Percentiles rank a stretch among this genome's conserved stretches.
Conservation (phyloP, 1,140 invertebrate genomes). For the Thaumetopoea pityocampa region DNA sequence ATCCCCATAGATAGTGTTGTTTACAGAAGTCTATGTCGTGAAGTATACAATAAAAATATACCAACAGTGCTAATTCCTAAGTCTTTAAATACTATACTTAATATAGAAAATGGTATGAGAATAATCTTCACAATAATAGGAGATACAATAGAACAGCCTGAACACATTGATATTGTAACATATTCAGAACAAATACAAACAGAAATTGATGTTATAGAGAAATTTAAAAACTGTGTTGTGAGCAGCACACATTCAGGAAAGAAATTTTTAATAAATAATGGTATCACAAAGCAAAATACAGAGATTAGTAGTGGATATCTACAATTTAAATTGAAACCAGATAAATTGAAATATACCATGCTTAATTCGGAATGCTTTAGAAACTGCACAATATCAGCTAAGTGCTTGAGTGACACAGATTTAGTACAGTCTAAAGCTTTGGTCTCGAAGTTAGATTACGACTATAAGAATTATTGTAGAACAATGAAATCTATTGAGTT, state of each 20-base stretch:
- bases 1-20: slow-evolving; percentile 55
- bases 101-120: slow-evolving; percentile 61
- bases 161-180: slow-evolving; percentile 77
- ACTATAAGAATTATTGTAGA: slow-evolving; percentile 58
- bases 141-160: slow-evolving; percentile 54
- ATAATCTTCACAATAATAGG: slow-evolving; percentile 60
- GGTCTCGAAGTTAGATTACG: slow-evolving; percentile 48
- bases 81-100: slow-evolving; percentile 60
- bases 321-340: slow-evolving; percentile 76
- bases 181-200: slow-evolving; percentile 54
- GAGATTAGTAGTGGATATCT: slow-evolving; percentile 64
- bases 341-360: slow-evolving; percentile 76
- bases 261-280: slow-evolving; percentile 78
- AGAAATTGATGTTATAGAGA: slow-evolving; percentile 73
- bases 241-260: slow-evolving; percentile 69
- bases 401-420: slow-evolving; percentile 60
- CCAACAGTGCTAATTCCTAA: slow-evolving; percentile 65
- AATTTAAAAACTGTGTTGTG: slow-evolving; percentile 78
- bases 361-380: slow-evolving; percentile 78
- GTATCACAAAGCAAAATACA: slow-evolving; percentile 75
- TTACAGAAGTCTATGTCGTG: slow-evolving; percentile 53
- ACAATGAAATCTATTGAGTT: slow-evolving; percentile 60
- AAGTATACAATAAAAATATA: slow-evolving; percentile 62
- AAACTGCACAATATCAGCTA: slow-evolving; percentile 74
- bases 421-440: slow-evolving; percentile 36